These are phyloP conservation scores for Holacanthus passer DNA, from an alignment of 2,113 vertebrate species.

Conservation along the genomic window DNA sequence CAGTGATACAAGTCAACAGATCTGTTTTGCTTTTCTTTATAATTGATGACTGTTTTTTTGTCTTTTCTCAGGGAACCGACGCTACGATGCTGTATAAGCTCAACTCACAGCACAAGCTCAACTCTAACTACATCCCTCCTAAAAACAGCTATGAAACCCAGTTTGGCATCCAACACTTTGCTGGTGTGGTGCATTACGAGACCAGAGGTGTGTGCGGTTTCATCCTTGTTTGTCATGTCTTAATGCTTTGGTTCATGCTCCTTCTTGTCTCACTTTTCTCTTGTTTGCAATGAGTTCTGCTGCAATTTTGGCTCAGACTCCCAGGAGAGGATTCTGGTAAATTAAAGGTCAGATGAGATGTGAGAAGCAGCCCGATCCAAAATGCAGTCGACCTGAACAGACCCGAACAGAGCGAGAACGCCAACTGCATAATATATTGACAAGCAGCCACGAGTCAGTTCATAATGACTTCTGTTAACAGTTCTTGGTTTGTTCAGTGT, in stretches of 20 bases:
- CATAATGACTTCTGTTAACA: not conserved
- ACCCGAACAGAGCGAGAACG: not conserved
- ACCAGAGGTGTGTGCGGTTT: constrained; percentile 85
- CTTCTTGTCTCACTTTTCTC: not conserved
- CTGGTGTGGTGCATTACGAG: constrained; percentile 96
- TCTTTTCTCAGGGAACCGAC: constrained; percentile 90
- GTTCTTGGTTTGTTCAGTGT: not conserved
- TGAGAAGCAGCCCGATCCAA: not conserved
- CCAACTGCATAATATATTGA: no score
- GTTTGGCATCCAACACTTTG: constrained; percentile 98
- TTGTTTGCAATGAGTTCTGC: not conserved
- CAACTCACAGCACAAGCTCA: constrained; percentile 97
- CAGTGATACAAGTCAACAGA: not conserved
- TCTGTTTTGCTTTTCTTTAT: not conserved
- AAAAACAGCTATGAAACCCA: constrained; percentile 95
- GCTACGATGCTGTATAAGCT: constrained; percentile 96
- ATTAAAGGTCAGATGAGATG: not conserved
- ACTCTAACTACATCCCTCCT: constrained; percentile 93
- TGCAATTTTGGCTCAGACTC: not conserved
- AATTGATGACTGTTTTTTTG: not conserved
- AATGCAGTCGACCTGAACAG: no score
- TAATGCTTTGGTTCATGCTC: not conserved
- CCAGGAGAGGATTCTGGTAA: not conserved
- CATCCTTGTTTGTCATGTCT: not conserved
- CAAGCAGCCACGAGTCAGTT: not conserved